Conservation (phyloP, 2,797 vertebrate species). For the Ataeniobius toweri region DNA sequence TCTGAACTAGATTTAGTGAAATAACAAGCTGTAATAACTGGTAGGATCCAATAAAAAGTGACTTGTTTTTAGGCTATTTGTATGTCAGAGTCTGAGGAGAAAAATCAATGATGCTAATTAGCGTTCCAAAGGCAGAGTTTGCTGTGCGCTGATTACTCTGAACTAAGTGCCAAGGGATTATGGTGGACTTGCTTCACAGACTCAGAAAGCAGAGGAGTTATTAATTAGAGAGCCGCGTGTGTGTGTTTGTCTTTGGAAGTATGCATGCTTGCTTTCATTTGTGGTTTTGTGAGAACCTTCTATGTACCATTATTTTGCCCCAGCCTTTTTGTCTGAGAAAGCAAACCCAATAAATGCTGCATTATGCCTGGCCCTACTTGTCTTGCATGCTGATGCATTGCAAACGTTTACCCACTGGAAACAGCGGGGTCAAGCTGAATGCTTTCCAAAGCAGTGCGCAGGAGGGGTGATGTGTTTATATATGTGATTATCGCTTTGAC, state of each 20-base stretch:
- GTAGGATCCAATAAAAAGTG: constrained; percentile 36
- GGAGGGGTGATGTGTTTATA: constrained; percentile 72
- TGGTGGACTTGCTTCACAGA: constrained; percentile 74
- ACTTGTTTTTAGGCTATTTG: constrained; percentile 71
- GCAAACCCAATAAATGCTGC: constrained; percentile 37
- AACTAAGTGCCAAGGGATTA: constrained; percentile 77
- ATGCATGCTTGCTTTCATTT: constrained; percentile 35
- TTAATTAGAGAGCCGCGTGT: constrained; percentile 70
- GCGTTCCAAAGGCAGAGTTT: constrained; percentile 73
- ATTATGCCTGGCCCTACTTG: constrained; percentile 18
- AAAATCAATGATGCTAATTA: constrained; percentile 80
- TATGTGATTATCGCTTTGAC: constrained; percentile 78
- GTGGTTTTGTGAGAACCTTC: constrained; percentile 43
- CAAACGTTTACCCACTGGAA: constrained; percentile 73
- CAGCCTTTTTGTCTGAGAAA: constrained; percentile 57
- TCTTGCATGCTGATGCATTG: constrained; percentile 52
- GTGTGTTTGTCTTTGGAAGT: constrained; percentile 26
- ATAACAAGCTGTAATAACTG: constrained; percentile 45
- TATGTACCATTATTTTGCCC: constrained; percentile 43
- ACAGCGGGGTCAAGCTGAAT: constrained; percentile 56
- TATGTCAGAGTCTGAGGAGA: constrained; percentile 66
- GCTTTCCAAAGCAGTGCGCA: constrained; percentile 41
- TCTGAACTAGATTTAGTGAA: constrained; percentile 28
- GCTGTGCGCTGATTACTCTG: constrained; percentile 74
- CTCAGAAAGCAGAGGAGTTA: constrained; percentile 73